These are phyloP conservation scores for Petrocephalus schoutedeni DNA, from an alignment of 2,797 vertebrate species.

Conservation along the genomic window DNA sequence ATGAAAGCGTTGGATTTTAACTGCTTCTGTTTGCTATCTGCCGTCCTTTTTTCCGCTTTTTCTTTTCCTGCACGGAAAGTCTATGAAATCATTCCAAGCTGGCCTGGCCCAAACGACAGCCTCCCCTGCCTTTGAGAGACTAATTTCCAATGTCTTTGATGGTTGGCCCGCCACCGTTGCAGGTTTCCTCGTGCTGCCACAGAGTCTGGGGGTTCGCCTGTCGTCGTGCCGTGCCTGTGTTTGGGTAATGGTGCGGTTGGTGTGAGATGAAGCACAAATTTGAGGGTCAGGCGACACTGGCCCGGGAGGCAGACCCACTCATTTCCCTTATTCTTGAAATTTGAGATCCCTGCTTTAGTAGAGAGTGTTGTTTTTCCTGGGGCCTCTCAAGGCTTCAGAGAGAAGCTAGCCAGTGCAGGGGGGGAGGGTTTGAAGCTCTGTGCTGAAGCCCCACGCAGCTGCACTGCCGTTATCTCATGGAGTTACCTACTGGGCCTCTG, in stretches of 20 bases:
- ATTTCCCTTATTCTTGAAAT: not conserved
- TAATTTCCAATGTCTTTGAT: not conserved
- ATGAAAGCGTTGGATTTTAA: not conserved
- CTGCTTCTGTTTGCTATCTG: not conserved
- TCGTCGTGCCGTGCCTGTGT: not conserved
- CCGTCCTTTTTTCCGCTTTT: not conserved
- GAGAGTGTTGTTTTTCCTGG: conserved; percentile 34
- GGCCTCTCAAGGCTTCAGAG: not conserved
- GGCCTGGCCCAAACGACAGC: not conserved
- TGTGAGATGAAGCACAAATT: not conserved
- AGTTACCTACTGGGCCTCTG: conserved; percentile 36
- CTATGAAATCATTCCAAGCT: not conserved
- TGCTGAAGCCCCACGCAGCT: conserved; percentile 15
- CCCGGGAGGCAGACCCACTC: conserved; percentile 18
- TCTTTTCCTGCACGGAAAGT: not conserved
- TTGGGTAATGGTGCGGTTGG: not conserved
- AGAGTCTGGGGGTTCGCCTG: not conserved
- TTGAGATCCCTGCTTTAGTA: not conserved
- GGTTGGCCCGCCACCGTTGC: not conserved
- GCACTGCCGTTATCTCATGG: not conserved
- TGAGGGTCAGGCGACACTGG: not conserved
- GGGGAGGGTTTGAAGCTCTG: conserved; percentile 37
- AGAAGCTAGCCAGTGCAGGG: not conserved
- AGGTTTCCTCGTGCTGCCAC: not conserved
- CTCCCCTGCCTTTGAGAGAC: not conserved